These are phyloP conservation scores for Littorina saxatilis DNA, from an alignment of 1,140 invertebrate species.

Conservation along the genomic window DNA sequence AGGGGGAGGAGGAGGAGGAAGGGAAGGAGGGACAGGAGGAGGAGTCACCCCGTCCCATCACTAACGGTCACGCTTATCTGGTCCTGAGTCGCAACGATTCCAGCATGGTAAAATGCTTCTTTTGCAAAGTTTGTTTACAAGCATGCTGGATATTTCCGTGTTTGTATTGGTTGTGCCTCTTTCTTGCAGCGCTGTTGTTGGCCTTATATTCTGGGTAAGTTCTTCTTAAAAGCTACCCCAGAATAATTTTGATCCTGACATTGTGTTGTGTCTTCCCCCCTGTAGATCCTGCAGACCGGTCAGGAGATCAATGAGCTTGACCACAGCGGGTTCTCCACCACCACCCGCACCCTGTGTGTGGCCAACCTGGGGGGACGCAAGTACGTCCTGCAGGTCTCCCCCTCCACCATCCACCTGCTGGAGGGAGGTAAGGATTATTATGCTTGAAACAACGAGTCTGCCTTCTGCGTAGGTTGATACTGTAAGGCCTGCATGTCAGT, in stretches of 20 bases:
- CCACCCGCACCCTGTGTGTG: slow-evolving; percentile 92
- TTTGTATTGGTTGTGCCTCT: no score
- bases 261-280: no score
- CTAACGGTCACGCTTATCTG: slow-evolving; percentile 68
- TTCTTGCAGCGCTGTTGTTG: no score
- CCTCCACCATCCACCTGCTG: slow-evolving; percentile 87
- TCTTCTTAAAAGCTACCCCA: no score
- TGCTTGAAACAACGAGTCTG: no score
- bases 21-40: no score
- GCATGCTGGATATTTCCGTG: no score
- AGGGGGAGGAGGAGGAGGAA: slow-evolving; percentile 24
- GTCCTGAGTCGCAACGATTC: slow-evolving; percentile 91
- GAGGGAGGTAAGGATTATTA: slow-evolving; percentile 80
- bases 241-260: no score
- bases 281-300: slow-evolving; percentile 91
- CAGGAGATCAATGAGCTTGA: slow-evolving; percentile 98
- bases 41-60: slow-evolving; percentile 41
- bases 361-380: slow-evolving; percentile 95
- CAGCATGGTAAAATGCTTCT: slow-evolving; percentile 88
- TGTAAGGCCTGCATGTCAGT: no score
- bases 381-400: slow-evolving; percentile 92
- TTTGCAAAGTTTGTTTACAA: no score
- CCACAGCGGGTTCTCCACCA: slow-evolving; percentile 94
- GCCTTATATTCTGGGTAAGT: no score
- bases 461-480: no score